Evolutionary conservation across 1,140 invertebrate genomes (phyloP).

Genomic region (Dendroctonus valens): DNA sequence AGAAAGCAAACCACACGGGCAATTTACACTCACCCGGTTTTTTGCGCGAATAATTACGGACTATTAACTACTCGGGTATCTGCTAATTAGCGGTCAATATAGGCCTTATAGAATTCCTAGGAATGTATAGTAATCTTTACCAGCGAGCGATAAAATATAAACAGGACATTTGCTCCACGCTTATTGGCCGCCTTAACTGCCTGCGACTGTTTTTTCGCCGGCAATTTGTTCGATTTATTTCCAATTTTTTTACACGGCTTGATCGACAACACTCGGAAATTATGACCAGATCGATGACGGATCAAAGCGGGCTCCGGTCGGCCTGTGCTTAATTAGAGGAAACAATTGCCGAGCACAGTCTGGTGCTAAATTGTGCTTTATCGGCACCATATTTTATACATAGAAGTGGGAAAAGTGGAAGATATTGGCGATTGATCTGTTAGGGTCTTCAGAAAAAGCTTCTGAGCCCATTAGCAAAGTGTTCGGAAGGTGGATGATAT

Average conservation of each 20-base stretch:
- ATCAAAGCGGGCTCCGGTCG: slow-evolving; percentile 16
- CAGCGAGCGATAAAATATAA: slow-evolving; percentile 15
- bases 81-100: slow-evolving; percentile 20
- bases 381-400: no score
- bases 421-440: no score
- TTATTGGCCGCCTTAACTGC: slow-evolving; percentile 7
- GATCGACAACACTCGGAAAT: slow-evolving; percentile 12
- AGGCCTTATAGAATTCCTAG: slow-evolving; percentile 16
- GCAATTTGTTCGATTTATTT: slow-evolving; percentile 26
- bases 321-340: slow-evolving; percentile 9
- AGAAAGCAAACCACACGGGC: no score
- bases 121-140: slow-evolving; percentile 21
- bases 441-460: no score
- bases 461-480: no score
- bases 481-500: no score
- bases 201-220: slow-evolving; percentile 12
- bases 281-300: slow-evolving; percentile 13
- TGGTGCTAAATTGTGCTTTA: no score
- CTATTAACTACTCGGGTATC: slow-evolving; percentile 12
- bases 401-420: no score
- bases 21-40: neutral
- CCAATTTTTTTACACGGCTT: slow-evolving; percentile 4
- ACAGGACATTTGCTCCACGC: slow-evolving; percentile 15
- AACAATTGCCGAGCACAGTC: slow-evolving; percentile 2
- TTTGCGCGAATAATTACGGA: slow-evolving; percentile 19